phyloP scores from a whole-genome alignment of 2,888 invertebrate species.

The Drosophila aldrichi region DNA sequence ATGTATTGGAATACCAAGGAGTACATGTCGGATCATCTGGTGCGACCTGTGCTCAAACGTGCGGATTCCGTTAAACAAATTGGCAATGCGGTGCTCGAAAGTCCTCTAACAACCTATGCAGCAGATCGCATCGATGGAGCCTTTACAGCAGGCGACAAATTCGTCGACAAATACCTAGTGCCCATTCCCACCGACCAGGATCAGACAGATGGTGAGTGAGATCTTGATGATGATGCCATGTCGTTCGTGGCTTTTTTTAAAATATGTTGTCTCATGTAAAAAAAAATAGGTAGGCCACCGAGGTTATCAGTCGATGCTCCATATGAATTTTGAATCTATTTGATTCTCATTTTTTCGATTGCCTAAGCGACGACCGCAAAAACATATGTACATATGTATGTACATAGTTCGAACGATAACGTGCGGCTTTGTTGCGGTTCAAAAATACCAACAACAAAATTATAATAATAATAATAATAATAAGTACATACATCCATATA shows the following conservation, averaged over 20 bases:
- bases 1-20: slow-evolving; percentile 92
- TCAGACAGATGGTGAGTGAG: slow-evolving; percentile 87
- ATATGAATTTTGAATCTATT: slow-evolving; percentile 39
- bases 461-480: too few species aligned
- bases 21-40: slow-evolving; percentile 89
- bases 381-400: too few species aligned
- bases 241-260: slow-evolving; percentile 50
- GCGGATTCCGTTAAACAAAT: slow-evolving; percentile 94
- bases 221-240: slow-evolving; percentile 12
- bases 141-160: slow-evolving; percentile 91
- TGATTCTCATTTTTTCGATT: slow-evolving; percentile 16
- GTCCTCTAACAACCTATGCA: slow-evolving; percentile 90
- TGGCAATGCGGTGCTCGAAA: slow-evolving; percentile 89
- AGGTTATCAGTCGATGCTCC: slow-evolving; percentile 60
- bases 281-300: background rate
- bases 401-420: slow-evolving; percentile 52
- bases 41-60: slow-evolving; percentile 90
- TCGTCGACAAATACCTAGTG: slow-evolving; percentile 93
- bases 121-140: slow-evolving; percentile 91
- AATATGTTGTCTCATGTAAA: slow-evolving; percentile 30
- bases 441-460: slow-evolving; percentile 21
- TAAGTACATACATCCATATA: background rate
- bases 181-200: slow-evolving; percentile 88
- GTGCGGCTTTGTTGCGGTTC: background rate
- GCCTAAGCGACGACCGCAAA: slow-evolving; percentile 43